Evolutionary conservation across 1,140 invertebrate genomes (phyloP), one percentile per base, ranked within the genome.

Genomic region (Brachionus rubens): DNA sequence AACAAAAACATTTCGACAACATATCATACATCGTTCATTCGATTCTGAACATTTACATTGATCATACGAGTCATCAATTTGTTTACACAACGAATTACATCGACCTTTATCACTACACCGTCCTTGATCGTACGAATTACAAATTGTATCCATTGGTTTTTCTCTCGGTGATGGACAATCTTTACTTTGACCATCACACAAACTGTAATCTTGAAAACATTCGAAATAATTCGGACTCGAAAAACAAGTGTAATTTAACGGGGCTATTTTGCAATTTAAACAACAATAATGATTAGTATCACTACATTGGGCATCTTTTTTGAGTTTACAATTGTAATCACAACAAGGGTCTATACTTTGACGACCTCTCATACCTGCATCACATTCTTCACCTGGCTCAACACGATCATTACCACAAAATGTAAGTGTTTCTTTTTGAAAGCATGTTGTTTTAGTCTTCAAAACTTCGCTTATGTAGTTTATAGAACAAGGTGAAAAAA

Each of bases 201-300:
- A 77, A 76, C 76, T 56, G 1, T 36, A 36, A 1, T 41, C 33
- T 21, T 59, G 14, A 48, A 41, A 78, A n/a, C 68, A 77, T 16
- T 76, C 36, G 12, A 54, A 47, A 75, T 33, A 77, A 43, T 72
- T 72, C 19, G 92, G 88, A 21, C 59, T 56, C 2, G 67, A 54
- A 46, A 75, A 72, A 81, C 94, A 96, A 80, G 92, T 91, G 6
- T 90, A 79, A 6, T 83, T 84, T 10, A 77, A 86, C 76, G 88
- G 86, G 87, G 94, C 92, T 79, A 90, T 93, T 79, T 91, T 89
- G 80, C 94, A 96, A 78, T 90, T 89, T 82, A 91, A 89, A 80
- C 94, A 97, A 82, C 94, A 97, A 0, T 91, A 92, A 0, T 93
- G 93, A 83, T 97, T 96, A 81, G 93, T 93, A 83, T 96, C 94